Conservation (phyloP, 1,140 invertebrate genomes). For the Drosophila repleta region DNA sequence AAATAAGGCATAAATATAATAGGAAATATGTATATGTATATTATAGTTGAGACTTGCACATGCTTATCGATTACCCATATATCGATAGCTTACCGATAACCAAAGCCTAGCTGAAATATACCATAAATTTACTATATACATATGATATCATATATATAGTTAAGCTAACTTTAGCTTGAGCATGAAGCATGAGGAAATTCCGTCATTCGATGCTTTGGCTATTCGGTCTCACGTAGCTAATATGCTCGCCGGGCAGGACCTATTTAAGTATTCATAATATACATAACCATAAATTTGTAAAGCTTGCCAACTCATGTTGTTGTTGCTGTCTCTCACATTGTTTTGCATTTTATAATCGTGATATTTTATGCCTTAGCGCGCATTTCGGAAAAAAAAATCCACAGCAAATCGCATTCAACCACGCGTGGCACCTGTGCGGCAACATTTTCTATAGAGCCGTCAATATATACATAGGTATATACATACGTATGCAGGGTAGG, state of each 20-base stretch:
- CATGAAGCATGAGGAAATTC: no score
- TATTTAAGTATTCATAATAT: neutral
- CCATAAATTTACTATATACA: no score
- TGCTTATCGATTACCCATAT: neutral
- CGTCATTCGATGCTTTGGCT: no score
- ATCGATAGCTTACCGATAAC: no score
- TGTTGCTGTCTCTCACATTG: conserved; percentile 23
- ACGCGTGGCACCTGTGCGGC: conserved; percentile 40
- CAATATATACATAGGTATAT: conserved; percentile 23
- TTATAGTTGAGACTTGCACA: no score
- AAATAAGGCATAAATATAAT: no score
- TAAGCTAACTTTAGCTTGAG: neutral
- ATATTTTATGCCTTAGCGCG: conserved; percentile 55
- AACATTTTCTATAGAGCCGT: conserved; percentile 19
- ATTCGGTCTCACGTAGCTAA: neutral
- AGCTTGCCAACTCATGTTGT: conserved; percentile 6
- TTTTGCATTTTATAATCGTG: conserved; percentile 54
- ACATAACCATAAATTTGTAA: conserved; percentile 7
- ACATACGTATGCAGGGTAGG: no score
- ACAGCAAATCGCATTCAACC: conserved; percentile 24
- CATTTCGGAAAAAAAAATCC: conserved; percentile 22
- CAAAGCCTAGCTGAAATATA: no score
- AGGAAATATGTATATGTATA: no score
- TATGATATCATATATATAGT: neutral
- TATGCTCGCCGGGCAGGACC: neutral